A percentile compares a stretch with the other conserved stretches of the same genome.
Conservation (phyloP, 2,797 vertebrate species). For the Chaenodraco wilsoni region DNA sequence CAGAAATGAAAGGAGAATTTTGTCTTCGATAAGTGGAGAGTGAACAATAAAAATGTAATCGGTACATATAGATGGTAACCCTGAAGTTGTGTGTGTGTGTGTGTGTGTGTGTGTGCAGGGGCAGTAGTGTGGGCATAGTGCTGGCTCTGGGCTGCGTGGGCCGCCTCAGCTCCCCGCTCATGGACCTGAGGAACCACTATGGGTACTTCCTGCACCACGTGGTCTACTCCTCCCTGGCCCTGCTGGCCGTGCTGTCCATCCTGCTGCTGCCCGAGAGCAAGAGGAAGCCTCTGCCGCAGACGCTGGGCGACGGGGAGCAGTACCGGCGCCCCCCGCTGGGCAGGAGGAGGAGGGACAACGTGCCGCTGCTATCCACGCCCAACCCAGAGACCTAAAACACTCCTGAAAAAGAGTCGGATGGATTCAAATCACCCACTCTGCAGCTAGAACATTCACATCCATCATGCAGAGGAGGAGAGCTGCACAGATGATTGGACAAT, state of each 20-base stretch:
- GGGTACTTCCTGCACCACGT: constrained; percentile 93
- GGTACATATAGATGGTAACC: not conserved
- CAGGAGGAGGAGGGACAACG: constrained; percentile 87
- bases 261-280: constrained; percentile 93
- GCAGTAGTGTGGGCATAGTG: constrained; percentile 84
- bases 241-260: constrained; percentile 90
- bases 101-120: constrained; percentile 73
- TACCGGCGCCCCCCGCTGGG: constrained; percentile 89
- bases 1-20: not conserved
- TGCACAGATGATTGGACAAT: constrained; percentile 12
- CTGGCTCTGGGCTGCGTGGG: constrained; percentile 89
- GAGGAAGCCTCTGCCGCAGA: constrained; percentile 90
- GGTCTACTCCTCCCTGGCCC: constrained; percentile 88
- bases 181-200: constrained; percentile 90
- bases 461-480: constrained; percentile 34
- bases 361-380: constrained; percentile 90
- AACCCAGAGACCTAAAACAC: constrained; percentile 87
- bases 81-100: not conserved
- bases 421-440: constrained; percentile 14
- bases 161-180: constrained; percentile 89
- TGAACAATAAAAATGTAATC: not conserved
- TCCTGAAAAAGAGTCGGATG: not conserved
- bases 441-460: constrained; percentile 30
- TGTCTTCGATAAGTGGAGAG: not conserved
- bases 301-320: constrained; percentile 89